Percentiles rank a stretch among this genome's conserved stretches.
phyloP scores from a whole-genome alignment of 2,797 vertebrate species.

The Dryobates pubescens region DNA sequence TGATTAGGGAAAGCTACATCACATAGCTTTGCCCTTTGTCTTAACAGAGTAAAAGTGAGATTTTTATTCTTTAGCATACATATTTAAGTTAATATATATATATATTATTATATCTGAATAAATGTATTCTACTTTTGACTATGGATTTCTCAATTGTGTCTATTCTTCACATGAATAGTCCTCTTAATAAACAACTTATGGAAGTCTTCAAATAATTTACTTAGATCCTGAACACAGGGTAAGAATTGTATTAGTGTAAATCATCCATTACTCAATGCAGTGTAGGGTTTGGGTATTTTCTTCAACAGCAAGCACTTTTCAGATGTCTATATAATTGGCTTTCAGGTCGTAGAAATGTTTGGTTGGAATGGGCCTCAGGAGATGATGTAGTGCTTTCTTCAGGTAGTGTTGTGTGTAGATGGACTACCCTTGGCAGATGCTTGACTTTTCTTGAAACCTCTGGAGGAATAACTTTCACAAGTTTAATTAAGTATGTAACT shows the following conservation, averaged over 20 bases:
- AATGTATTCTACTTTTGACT: neutral
- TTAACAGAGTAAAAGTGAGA: neutral
- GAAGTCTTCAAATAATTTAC: neutral
- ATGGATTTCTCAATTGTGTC: neutral
- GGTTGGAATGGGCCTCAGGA: neutral
- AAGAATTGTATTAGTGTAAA: neutral
- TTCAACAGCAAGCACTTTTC: neutral
- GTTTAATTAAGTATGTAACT: neutral
- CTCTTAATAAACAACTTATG: neutral
- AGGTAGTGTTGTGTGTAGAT: neutral
- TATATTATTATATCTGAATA: neutral
- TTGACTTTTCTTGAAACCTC: neutral
- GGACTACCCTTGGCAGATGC: neutral
- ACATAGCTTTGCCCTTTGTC: neutral
- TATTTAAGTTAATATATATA: no score
- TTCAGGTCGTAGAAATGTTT: neutral
- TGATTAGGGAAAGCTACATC: neutral
- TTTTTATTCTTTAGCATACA: neutral
- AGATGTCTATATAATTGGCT: neutral
- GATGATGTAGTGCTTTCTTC: neutral
- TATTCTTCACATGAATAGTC: neutral
- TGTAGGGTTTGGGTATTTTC: neutral
- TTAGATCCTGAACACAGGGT: neutral
- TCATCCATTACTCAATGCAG: neutral
- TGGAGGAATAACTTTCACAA: neutral